Conservation (phyloP, 1,140 invertebrate genomes). For the Zaprionus lachaisei region DNA sequence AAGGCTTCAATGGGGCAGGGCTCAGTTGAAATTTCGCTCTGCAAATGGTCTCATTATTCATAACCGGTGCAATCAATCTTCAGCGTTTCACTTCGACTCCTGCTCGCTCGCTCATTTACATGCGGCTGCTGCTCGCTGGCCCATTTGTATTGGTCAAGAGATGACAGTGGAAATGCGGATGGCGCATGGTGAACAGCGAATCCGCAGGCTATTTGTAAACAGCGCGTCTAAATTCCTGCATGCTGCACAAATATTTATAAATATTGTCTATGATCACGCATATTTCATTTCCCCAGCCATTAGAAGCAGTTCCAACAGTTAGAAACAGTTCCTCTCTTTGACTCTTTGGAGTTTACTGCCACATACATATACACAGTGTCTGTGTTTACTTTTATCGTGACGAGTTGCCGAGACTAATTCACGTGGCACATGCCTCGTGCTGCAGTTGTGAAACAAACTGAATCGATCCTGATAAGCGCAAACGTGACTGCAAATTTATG, state of each 20-base stretch:
- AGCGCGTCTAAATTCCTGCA: slow-evolving; percentile 37
- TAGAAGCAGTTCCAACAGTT: slow-evolving; percentile 2
- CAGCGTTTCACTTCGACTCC: slow-evolving; percentile 24
- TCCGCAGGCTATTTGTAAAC: slow-evolving; percentile 39
- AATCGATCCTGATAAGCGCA: neutral
- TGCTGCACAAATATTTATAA: slow-evolving; percentile 41
- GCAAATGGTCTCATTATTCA: slow-evolving; percentile 41
- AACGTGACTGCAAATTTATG: slow-evolving; percentile 12
- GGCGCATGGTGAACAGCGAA: slow-evolving; percentile 7
- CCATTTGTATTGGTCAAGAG: slow-evolving; percentile 48
- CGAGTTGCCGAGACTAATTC: slow-evolving; percentile 7
- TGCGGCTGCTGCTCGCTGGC: slow-evolving; percentile 23
- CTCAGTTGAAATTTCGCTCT: slow-evolving; percentile 1
- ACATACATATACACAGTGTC: neutral
- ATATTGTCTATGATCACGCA: slow-evolving; percentile 19
- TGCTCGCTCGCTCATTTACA: slow-evolving; percentile 33
- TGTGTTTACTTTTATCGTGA: neutral
- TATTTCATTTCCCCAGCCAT: slow-evolving; percentile 29
- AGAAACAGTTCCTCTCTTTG: neutral
- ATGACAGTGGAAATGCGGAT: slow-evolving; percentile 28
- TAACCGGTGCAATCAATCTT: slow-evolving; percentile 42
- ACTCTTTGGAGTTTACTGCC: slow-evolving; percentile 6
- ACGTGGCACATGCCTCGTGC: slow-evolving; percentile 9
- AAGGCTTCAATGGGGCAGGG: neutral
- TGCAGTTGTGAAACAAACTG: neutral